Evolutionary conservation across 2,797 vertebrate genomes (phyloP).

Genomic region (Bradypodion pumilum): DNA sequence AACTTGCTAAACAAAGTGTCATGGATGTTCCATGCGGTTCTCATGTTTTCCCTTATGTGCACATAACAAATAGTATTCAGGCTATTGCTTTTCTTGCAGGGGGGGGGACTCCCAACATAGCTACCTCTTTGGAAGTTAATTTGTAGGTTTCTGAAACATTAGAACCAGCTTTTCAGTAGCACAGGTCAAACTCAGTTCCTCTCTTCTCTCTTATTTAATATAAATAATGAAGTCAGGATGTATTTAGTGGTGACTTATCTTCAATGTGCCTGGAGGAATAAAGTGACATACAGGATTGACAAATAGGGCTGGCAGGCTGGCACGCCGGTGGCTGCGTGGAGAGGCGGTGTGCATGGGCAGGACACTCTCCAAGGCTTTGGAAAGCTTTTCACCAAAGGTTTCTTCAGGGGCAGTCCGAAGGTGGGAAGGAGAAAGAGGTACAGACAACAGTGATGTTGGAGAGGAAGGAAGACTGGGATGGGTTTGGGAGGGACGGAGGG

Average conservation of each 20-base stretch:
- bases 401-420: slow-evolving; percentile 86
- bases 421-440: slow-evolving; percentile 80
- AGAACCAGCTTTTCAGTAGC: slow-evolving; percentile 42
- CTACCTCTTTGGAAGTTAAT: background rate
- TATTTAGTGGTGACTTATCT: slow-evolving; percentile 83
- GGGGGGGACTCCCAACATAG: no score
- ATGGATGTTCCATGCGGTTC: no score
- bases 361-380: slow-evolving; percentile 94
- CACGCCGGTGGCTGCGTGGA: slow-evolving; percentile 85
- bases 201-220: slow-evolving; percentile 43
- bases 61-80: no score
- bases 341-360: slow-evolving; percentile 90
- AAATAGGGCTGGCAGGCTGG: slow-evolving; percentile 97
- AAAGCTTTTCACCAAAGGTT: slow-evolving; percentile 94
- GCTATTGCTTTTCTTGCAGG: no score
- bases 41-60: no score
- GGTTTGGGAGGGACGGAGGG: slow-evolving; percentile 78
- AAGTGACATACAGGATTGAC: slow-evolving; percentile 90
- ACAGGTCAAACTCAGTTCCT: slow-evolving; percentile 21
- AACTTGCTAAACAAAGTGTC: no score
- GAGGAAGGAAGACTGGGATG: slow-evolving; percentile 89
- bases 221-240: slow-evolving; percentile 69
- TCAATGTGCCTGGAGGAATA: slow-evolving; percentile 76
- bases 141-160: slow-evolving; percentile 6
- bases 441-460: slow-evolving; percentile 77